A percentile compares a stretch with the other conserved stretches of the same genome.
These are phyloP conservation scores for Dermochelys coriacea DNA, from an alignment of 2,797 vertebrate species.

Conservation along the genomic window DNA sequence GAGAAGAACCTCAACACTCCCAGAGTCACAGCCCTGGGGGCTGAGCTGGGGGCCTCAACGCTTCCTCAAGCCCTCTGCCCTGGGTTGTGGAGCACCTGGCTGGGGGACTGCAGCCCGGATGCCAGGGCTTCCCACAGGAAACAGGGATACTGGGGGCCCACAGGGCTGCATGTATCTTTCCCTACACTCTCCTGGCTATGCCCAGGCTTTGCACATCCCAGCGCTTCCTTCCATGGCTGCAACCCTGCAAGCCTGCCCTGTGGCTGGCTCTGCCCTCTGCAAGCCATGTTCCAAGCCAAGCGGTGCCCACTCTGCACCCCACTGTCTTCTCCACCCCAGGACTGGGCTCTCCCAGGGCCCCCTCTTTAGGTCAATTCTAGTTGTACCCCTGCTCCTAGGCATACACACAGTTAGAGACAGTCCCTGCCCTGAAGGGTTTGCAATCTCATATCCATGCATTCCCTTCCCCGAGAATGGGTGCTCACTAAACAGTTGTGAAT, in stretches of 20 bases:
- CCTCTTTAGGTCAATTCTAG: neutral
- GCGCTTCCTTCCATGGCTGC: neutral
- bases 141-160: neutral
- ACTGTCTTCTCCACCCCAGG: no score
- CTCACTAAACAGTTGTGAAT: neutral
- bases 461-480: neutral
- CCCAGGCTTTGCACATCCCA: neutral
- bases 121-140: neutral
- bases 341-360: no score
- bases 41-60: no score
- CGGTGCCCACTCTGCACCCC: no score
- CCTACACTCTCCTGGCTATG: neutral
- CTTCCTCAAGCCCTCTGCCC: no score
- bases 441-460: neutral
- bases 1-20: no score
- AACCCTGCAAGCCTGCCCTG: no score
- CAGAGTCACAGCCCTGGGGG: no score
- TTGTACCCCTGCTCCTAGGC: neutral
- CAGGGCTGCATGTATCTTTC: neutral
- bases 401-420: neutral
- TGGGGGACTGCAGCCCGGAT: neutral
- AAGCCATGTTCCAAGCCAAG: no score
- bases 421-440: neutral
- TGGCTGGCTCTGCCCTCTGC: no score
- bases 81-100: no score